A percentile compares a stretch with the other conserved stretches of the same genome.
Conservation (phyloP, 1,140 invertebrate genomes). For the Drosophila tristis region DNA sequence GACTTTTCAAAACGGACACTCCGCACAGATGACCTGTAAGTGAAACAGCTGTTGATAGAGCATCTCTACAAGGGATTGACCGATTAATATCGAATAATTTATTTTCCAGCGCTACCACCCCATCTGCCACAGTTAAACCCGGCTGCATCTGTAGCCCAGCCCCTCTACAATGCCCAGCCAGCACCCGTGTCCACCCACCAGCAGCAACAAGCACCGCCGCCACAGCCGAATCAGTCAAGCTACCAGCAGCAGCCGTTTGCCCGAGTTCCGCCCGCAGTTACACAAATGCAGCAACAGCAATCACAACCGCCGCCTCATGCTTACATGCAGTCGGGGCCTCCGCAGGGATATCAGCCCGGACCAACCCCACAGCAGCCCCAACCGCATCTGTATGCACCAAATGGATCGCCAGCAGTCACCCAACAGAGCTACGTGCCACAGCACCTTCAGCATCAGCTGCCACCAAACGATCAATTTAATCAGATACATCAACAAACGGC, state of each 20-base stretch:
- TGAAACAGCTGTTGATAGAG: neutral
- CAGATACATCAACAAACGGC: constrained; percentile 81
- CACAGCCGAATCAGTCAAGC: constrained; percentile 44
- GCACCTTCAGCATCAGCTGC: constrained; percentile 31
- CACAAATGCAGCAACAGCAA: constrained; percentile 50
- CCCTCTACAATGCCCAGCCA: constrained; percentile 57
- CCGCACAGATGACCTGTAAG: constrained; percentile 59
- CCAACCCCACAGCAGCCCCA: constrained; percentile 31
- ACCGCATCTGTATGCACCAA: constrained; percentile 61
- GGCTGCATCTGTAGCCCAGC: constrained; percentile 30
- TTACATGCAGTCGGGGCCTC: constrained; percentile 56
- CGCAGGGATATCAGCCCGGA: constrained; percentile 47
- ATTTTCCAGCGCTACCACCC: constrained; percentile 51
- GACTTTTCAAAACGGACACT: constrained; percentile 72
- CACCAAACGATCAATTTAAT: constrained; percentile 67
- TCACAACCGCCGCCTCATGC: constrained; percentile 59
- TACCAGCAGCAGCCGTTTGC: constrained; percentile 55
- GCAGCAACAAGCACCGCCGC: constrained; percentile 39
- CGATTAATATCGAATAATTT: neutral
- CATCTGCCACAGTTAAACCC: constrained; percentile 43
- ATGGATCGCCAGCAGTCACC: constrained; percentile 59
- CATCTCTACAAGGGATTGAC: neutral
- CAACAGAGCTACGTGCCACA: constrained; percentile 56
- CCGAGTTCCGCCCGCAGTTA: constrained; percentile 47
- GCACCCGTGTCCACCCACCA: constrained; percentile 33